Base-by-base conservation (phyloP, 2,888 invertebrate genomes). In the Phortica magna region DNA sequence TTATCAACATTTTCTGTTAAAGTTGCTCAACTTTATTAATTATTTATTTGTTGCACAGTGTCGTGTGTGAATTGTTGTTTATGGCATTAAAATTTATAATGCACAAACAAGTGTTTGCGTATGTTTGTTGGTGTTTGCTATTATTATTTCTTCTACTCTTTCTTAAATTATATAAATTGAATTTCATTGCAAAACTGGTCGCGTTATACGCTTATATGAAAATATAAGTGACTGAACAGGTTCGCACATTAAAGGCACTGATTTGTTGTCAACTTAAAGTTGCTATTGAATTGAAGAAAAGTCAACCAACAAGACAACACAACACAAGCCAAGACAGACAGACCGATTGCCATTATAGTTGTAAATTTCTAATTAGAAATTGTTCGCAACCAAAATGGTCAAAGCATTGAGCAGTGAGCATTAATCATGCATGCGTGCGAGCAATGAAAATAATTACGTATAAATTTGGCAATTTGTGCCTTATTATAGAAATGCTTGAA, bases 61-160 rank as follows among this genome's bases (percentile, higher is more conserved):
- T 14, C 1, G 81, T 81, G 83, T 79, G 81, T 79, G 81, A 82
- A 82, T 78, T 82, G 77, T 77, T 82, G 83, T 81, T 83, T 77
- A 77, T 72, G 79, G 79, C 80, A 67, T 61, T 19, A 19, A 61
- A 19, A 5, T 61, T 31, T 31, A 31, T 17, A 19, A 19, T 61
- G 61, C 9, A 61, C 22, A 61, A 61, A 22, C 7, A 19, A 19
- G 14, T 14, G 48, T 14, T n/a, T n/a, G n/a, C n/a, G n/a, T n/a
- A n/a, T n/a, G n/a, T n/a, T n/a, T 12, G 14, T 14, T 48, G 48
- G 10, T 7, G 6, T 43, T 9, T 48, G 48, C 7, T 48, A 12
- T 14, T 48, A 0, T 48, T 9, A 0, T 48, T 17, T 5, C 10
- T 61, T 19, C 61, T 19, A 5, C 0, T 61, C 6, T 19, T 61